Conservation (phyloP, 2,797 vertebrate species). For the Apogon talboti region DNA sequence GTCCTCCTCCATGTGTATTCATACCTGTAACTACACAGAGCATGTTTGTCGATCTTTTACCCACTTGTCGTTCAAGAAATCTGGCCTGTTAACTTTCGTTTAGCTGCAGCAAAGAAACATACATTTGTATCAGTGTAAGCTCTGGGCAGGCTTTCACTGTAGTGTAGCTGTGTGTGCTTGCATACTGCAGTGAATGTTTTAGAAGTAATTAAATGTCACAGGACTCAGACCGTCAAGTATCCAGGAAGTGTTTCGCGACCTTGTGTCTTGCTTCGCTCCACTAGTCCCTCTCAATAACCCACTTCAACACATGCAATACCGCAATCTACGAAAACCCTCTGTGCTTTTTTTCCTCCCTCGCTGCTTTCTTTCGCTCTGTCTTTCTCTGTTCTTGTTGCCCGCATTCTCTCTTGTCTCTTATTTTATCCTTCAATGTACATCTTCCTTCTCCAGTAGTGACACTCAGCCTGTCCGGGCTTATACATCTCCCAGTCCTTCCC, state of each 20-base stretch:
- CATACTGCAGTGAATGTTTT: slow-evolving; percentile 62
- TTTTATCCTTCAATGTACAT: slow-evolving; percentile 25
- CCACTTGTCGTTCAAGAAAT: slow-evolving; percentile 21
- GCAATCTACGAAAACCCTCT: slow-evolving; percentile 30
- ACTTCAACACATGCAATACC: slow-evolving; percentile 42
- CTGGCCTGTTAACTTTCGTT: slow-evolving; percentile 29
- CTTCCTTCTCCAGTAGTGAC: slow-evolving; percentile 42
- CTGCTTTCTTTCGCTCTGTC: slow-evolving; percentile 2
- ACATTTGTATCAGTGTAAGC: slow-evolving; percentile 27
- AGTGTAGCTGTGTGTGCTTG: slow-evolving; percentile 21
- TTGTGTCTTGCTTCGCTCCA: slow-evolving; percentile 55
- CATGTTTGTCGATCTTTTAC: slow-evolving; percentile 21
- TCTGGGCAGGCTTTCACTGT: slow-evolving; percentile 21
- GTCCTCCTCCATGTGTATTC: not conserved
- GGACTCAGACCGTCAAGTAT: slow-evolving; percentile 57
- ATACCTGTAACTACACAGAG: not conserved
- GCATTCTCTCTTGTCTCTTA: slow-evolving; percentile 11
- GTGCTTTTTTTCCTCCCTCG: slow-evolving; percentile 45
- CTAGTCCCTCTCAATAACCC: slow-evolving; percentile 62
- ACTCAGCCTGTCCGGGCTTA: slow-evolving; percentile 35
- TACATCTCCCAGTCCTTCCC: slow-evolving; percentile 24
- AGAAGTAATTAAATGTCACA: slow-evolving; percentile 80
- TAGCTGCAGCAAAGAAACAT: slow-evolving; percentile 16
- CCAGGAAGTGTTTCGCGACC: slow-evolving; percentile 71
- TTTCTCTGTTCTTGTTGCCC: not conserved